Evolutionary conservation across 2,797 vertebrate species (phyloP).

Genomic region (Acrossocheilus wenchowensis): DNA sequence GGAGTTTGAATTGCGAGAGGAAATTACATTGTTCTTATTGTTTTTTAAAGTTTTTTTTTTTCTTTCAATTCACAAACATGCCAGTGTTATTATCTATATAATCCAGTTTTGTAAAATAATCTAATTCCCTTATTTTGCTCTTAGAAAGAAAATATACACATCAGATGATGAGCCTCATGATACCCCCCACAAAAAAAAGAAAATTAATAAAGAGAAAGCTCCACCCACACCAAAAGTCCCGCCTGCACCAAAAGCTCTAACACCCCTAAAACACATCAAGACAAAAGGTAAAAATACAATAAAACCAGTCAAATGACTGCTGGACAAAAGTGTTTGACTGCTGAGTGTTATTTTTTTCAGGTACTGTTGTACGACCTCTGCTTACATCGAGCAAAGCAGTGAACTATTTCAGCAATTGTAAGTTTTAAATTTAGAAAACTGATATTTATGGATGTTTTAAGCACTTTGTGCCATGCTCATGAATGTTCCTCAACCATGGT

Average conservation of each 20-base stretch:
- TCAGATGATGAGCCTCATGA: conserved; percentile 2
- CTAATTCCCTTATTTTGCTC: not conserved
- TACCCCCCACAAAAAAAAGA: not conserved
- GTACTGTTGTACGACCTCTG: no score
- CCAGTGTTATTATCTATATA: no score
- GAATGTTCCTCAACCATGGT: not conserved
- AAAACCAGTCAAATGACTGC: not conserved
- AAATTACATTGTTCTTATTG: no score
- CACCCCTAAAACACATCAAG: not conserved
- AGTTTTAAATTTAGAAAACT: no score
- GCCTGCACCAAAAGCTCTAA: not conserved
- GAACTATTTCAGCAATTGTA: no score
- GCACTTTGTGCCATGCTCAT: not conserved
- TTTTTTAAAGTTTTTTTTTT: no score
- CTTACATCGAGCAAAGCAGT: no score
- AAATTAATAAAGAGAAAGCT: not conserved
- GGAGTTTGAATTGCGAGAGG: no score
- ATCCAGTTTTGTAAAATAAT: no score
- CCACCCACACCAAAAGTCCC: not conserved
- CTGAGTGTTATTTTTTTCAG: no score
- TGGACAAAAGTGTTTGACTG: no score
- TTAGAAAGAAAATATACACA: not conserved
- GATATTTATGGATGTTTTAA: not conserved
- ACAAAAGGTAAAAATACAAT: not conserved
- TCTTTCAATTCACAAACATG: no score